Percentiles rank a stretch among this genome's conserved stretches.
phyloP scores from a whole-genome alignment of 2,888 invertebrate species.

The Metopia argyrocephala region DNA sequence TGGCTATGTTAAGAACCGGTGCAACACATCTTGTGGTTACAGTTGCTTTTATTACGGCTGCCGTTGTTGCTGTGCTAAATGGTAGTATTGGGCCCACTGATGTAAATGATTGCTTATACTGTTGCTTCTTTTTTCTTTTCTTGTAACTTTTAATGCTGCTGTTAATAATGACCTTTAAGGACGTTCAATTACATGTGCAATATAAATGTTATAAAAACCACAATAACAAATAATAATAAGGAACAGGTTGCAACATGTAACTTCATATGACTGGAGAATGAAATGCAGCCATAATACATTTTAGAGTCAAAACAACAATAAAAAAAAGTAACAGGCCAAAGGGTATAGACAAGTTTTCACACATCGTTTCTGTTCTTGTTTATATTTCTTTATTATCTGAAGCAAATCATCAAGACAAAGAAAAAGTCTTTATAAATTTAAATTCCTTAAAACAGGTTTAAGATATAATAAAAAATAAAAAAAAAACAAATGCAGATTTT shows the following conservation, averaged over 20 bases:
- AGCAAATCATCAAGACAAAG: no score
- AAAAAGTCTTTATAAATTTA: no score
- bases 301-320: not conserved
- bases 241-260: slow-evolving; percentile 28
- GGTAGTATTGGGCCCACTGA: no score
- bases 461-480: no score
- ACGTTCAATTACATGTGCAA: slow-evolving; percentile 67
- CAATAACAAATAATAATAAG: slow-evolving; percentile 27
- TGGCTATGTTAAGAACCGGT: slow-evolving; percentile 26
- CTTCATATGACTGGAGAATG: not conserved
- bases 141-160: not conserved
- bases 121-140: slow-evolving; percentile 4
- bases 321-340: not conserved
- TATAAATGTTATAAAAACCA: not conserved
- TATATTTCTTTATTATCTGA: no score
- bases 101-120: not conserved
- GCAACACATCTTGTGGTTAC: slow-evolving; percentile 24
- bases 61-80: slow-evolving; percentile 16
- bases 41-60: not conserved
- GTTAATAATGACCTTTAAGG: slow-evolving; percentile 69
- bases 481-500: no score
- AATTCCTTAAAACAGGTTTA: no score
- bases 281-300: slow-evolving; percentile 9
- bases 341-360: not conserved
- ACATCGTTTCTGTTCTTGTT: no score